Percentiles rank a stretch among this genome's conserved stretches.
Evolutionary conservation across 2,113 vertebrate species (phyloP).

Genomic region (Cyrtonyx montezumae): DNA sequence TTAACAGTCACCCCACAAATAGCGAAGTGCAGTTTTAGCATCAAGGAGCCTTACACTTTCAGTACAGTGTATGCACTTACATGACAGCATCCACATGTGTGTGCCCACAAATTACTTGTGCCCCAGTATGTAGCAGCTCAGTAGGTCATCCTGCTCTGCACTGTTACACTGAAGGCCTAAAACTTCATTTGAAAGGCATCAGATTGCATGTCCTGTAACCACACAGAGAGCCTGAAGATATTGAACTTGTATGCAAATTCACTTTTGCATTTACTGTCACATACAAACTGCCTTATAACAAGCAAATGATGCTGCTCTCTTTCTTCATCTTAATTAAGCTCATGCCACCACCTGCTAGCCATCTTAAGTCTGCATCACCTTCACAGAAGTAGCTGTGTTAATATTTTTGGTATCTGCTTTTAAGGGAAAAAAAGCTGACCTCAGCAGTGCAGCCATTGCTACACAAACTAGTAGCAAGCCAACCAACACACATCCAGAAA

Average conservation of each 20-base stretch:
- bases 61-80: neutral
- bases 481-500: neutral
- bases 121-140: neutral
- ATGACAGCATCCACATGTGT: neutral
- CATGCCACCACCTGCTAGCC: neutral
- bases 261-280: neutral
- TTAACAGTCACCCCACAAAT: neutral
- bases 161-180: neutral
- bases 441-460: neutral
- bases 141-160: neutral
- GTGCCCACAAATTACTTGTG: neutral
- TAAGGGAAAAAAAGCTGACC: neutral
- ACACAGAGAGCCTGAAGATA: fast-evolving
- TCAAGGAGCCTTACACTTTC: neutral
- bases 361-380: neutral
- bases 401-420: neutral
- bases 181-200: neutral
- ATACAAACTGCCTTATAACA: neutral
- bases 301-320: neutral
- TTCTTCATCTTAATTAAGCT: fast-evolving
- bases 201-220: neutral
- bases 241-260: neutral
- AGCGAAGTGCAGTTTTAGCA: neutral
- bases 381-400: neutral
- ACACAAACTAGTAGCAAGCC: neutral